These are phyloP conservation scores for Drosophila cognata DNA, from an alignment of 2,888 invertebrate species.

Conservation along the genomic window DNA sequence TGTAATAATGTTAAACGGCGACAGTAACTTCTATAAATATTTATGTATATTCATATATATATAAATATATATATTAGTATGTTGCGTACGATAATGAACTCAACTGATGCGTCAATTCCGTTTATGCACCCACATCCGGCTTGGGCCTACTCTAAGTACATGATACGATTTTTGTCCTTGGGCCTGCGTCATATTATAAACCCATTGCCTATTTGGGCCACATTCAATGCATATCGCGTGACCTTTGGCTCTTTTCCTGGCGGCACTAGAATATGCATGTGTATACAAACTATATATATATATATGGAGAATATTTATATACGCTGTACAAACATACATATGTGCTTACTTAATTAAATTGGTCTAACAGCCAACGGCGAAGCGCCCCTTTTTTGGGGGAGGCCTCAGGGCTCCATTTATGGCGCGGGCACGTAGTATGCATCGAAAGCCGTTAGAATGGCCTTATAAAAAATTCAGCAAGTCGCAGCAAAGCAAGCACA, in stretches of 20 bases:
- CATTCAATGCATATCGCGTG: slow-evolving; percentile 65
- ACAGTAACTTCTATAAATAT: slow-evolving; percentile 17
- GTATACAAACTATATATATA: slow-evolving; percentile 12
- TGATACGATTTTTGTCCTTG: slow-evolving; percentile 50
- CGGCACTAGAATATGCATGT: slow-evolving; percentile 32
- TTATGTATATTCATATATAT: slow-evolving; percentile 15
- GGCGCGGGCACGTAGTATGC: slow-evolving; percentile 65
- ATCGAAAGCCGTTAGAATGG: slow-evolving; percentile 64
- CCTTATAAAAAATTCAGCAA: slow-evolving; percentile 52
- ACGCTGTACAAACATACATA: slow-evolving; percentile 6
- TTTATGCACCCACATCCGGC: slow-evolving; percentile 50
- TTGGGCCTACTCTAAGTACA: slow-evolving; percentile 5
- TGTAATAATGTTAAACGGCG: slow-evolving; percentile 39
- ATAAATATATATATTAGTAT: slow-evolving; percentile 10
- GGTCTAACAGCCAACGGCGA: slow-evolving; percentile 44
- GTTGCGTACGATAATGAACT: slow-evolving; percentile 40
- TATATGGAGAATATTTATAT: not conserved
- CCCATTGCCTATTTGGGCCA: slow-evolving; percentile 19
- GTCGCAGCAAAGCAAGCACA: slow-evolving; percentile 19
- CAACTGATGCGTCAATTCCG: slow-evolving; percentile 56
- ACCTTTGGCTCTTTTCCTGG: slow-evolving; percentile 65
- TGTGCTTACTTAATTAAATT: slow-evolving; percentile 59
- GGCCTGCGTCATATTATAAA: slow-evolving; percentile 27
- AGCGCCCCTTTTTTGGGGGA: slow-evolving; percentile 44
- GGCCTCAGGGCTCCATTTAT: slow-evolving; percentile 53